phyloP scores from a whole-genome alignment of 2,888 invertebrate species.

The Aromia moschata region DNA sequence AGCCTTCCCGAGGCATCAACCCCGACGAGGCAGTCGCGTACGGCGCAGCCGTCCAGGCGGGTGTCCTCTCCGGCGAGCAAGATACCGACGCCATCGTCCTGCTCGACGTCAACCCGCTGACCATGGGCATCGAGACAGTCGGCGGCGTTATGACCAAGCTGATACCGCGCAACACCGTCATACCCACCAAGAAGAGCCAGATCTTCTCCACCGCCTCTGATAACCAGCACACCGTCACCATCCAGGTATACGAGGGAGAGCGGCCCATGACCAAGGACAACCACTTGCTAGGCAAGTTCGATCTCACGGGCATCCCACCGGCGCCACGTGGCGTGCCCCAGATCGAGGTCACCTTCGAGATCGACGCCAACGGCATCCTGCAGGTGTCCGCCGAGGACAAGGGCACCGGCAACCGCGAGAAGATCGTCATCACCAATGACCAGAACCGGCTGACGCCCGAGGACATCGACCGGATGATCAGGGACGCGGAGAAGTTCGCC shows the following conservation, averaged over 20 bases:
- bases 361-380: slow-evolving; percentile 93
- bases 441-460: slow-evolving; percentile 95
- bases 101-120: slow-evolving; percentile 97
- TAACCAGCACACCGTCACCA: slow-evolving; percentile 98
- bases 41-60: slow-evolving; percentile 98
- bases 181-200: slow-evolving; percentile 99
- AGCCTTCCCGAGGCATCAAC: slow-evolving; percentile 97
- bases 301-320: slow-evolving; percentile 95
- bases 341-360: slow-evolving; percentile 94
- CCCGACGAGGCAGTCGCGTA: slow-evolving; percentile 99
- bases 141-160: slow-evolving; percentile 99
- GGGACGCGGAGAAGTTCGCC: slow-evolving; percentile 98
- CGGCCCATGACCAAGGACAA: slow-evolving; percentile 99
- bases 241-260: slow-evolving; percentile 98
- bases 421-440: slow-evolving; percentile 99
- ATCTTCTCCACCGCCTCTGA: slow-evolving; percentile 99
- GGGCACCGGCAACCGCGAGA: slow-evolving; percentile 98
- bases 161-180: slow-evolving; percentile 97
- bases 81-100: slow-evolving; percentile 96
- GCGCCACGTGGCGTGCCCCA: slow-evolving; percentile 93
- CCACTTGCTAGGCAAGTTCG: slow-evolving; percentile 97
- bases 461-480: slow-evolving; percentile 99
- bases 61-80: slow-evolving; percentile 96
- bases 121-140: slow-evolving; percentile 99
- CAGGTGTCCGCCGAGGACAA: slow-evolving; percentile 99